Base-by-base conservation (phyloP, 1,140 invertebrate species). In the Drosophila sproati region DNA sequence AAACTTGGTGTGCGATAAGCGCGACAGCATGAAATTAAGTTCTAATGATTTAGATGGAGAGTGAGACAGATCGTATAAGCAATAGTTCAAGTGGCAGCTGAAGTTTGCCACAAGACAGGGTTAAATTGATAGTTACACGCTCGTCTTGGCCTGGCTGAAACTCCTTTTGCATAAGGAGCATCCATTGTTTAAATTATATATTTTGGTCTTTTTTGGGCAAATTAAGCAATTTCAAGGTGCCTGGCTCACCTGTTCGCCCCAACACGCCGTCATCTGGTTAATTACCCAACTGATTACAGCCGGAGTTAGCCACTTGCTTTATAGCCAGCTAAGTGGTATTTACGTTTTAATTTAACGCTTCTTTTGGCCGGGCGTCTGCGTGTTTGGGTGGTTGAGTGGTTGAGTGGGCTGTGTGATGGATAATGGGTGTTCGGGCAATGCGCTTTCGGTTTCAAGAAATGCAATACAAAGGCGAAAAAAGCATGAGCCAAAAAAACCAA, bases 281-380 rank as follows among this genome's bases (percentile, higher is more conserved):
- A 88, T 88, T 88, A 88, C 83, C 83, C 77, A 80, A 80, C 70
- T 88, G 83, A 88, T 83, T 88, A 88, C 85, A 88, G 47, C 67
- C 48, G 51, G 62, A 59, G 60, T 50, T 64, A 60, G 70, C 71
- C 72, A 86, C 82, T 87, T 86, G 82, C 82, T 86, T 86, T 87
- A 87, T 78, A 83, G 80, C 70, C 70, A 55, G 74, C 83, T 88
- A 88, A 88, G 83, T 89, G 85, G 85, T 88, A 88, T 88, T 88
- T 88, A 88, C 83, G 85, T 89, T 88, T 88, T 88, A 88, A 88
- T 88, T 89, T 89, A 88, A 78, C 83, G 83, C 85, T 89, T 80
- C 83, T 89, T 77, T 62, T 35, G 5, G 48, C 20, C 20, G 20
- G 20, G 20, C 20, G 20, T 20, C 20, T 20, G 20, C 20, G 20